Conservation (phyloP, 2,797 vertebrate species). For the Sebastiscus albofasciatus region DNA sequence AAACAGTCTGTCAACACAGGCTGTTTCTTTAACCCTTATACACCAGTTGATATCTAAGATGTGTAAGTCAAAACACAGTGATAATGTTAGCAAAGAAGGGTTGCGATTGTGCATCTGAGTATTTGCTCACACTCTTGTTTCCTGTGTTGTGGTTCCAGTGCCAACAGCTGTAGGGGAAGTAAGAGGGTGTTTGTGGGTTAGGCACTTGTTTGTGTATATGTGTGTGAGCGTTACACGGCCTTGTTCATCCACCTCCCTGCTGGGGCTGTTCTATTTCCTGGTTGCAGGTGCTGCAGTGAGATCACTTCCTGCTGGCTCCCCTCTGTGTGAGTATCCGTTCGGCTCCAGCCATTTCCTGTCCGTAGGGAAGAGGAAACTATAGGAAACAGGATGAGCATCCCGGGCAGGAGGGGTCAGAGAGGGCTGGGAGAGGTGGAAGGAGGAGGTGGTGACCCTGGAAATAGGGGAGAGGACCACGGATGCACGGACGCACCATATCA, state of each 20-base stretch:
- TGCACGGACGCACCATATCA: not conserved
- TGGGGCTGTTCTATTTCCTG: slow-evolving; percentile 72
- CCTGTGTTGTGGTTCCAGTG: slow-evolving; percentile 74
- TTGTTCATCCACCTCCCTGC: slow-evolving; percentile 50
- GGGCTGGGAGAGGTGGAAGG: slow-evolving; percentile 60
- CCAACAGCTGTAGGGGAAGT: slow-evolving; percentile 83
- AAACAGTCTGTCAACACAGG: not conserved
- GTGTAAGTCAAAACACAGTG: not conserved
- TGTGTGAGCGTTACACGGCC: slow-evolving; percentile 22
- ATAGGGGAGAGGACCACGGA: slow-evolving; percentile 39
- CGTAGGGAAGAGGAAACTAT: slow-evolving; percentile 72
- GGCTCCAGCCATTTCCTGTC: slow-evolving; percentile 79
- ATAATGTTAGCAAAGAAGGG: slow-evolving; percentile 27
- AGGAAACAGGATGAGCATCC: slow-evolving; percentile 86
- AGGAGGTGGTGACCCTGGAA: slow-evolving; percentile 68
- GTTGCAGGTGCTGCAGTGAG: slow-evolving; percentile 85
- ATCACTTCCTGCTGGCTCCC: slow-evolving; percentile 79
- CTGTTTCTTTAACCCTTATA: not conserved
- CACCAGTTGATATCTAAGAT: not conserved
- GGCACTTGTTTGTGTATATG: slow-evolving; percentile 37
- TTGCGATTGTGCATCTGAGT: slow-evolving; percentile 25
- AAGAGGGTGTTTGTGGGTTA: slow-evolving; percentile 50
- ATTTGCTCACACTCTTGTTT: slow-evolving; percentile 61
- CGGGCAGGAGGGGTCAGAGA: slow-evolving; percentile 73
- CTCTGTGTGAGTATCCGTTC: slow-evolving; percentile 56